Evolutionary conservation across 2,113 vertebrate genomes (phyloP), one percentile per base, ranked within the genome.

Genomic region (Engystomops pustulosus): DNA sequence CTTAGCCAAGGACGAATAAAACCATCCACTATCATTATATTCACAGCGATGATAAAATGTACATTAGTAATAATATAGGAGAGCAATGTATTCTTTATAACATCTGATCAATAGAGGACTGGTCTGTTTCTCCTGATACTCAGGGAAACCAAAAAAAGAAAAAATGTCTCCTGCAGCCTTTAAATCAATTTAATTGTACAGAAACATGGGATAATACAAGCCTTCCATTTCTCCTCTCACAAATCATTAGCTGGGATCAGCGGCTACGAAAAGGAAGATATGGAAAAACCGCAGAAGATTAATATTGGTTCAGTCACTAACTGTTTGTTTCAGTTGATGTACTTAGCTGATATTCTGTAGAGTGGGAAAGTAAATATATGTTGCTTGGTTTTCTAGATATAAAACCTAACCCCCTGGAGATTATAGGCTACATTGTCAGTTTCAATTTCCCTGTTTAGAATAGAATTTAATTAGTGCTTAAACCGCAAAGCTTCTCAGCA

Each of bases 391-490:
- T 67, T 55, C 41, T 51, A 14, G 27, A 65, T 67, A 84, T 67
- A 77, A 76, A 75, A 74, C 45, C 51, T 25, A 53, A 76, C 20
- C 49, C 34, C 44, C 20, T 25, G 41, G 55, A 76, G 81, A 84
- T 84, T 68, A 84, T 77, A 62, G 74, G 81, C 27, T 25, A 76
- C 81, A 25, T 45, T 77, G 81, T 84, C 81, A 77, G 58, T 67
- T 81, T 67, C 58, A 84, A 84, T 84, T 77, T 84, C 41, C 17
- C 55, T 65, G 81, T 84, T 83, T 76, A 77, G 30, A 84, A 84
- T 75, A 67, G 81, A 84, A 84, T 62, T 77, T 67, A 83, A 84
- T 84, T 84, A 84, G 71, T 9, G 41, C 34, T 84, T 84, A 60
- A 67, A 77, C 81, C 72, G 67, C 62, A 75, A 67, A 38, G 71